phyloP scores from a whole-genome alignment of 1,140 invertebrate species.

The Hycleus phaleratus region DNA sequence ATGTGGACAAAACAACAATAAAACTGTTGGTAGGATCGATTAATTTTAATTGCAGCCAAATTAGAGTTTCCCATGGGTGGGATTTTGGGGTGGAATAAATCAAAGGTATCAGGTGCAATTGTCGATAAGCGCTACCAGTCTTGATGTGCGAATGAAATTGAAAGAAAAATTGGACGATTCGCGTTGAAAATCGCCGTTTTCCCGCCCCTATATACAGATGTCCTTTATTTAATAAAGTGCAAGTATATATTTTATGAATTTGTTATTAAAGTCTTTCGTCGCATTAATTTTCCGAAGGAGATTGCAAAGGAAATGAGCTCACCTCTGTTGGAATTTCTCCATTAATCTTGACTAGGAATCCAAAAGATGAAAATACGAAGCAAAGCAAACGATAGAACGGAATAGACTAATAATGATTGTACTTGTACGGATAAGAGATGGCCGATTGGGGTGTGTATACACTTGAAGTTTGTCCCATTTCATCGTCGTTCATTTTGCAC shows the following conservation, averaged over 20 bases:
- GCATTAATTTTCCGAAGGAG: constrained; percentile 13
- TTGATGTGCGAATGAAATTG: constrained; percentile 10
- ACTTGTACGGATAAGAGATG: background rate
- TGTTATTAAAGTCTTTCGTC: constrained; percentile 16
- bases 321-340: constrained; percentile 16
- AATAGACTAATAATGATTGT: no score
- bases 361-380: background rate
- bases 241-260: constrained; percentile 13
- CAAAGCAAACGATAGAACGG: no score
- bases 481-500: constrained; percentile 27
- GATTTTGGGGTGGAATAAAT: background rate
- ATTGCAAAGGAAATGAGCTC: constrained; percentile 14
- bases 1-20: no score
- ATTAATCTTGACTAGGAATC: constrained; percentile 12
- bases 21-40: no score
- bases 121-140: constrained; percentile 1
- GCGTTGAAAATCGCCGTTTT: background rate
- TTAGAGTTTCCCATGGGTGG: no score
- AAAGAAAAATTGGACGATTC: background rate
- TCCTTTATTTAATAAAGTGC: constrained; percentile 13
- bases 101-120: constrained; percentile 7
- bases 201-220: no score
- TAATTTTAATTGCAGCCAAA: no score
- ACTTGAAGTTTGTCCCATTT: constrained; percentile 19
- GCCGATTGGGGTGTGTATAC: background rate